A percentile compares a stretch with the other conserved stretches of the same genome.
Evolutionary conservation across 2,888 invertebrate species (phyloP).

Genomic region (Pecten maximus): DNA sequence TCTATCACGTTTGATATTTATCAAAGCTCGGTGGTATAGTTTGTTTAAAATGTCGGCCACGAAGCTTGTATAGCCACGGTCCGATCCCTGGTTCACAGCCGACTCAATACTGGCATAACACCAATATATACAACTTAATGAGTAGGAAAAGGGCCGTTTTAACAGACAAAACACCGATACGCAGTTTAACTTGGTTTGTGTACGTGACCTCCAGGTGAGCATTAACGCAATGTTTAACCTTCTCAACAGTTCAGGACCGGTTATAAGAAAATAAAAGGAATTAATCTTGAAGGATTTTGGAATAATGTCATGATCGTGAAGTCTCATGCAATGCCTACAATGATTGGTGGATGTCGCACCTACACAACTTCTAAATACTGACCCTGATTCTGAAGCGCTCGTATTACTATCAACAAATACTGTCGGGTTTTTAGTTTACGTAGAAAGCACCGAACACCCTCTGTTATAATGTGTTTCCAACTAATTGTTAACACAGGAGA

Average conservation of each 20-base stretch:
- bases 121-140: background rate
- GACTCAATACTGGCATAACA: background rate
- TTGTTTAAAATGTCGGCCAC: background rate
- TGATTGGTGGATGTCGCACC: background rate
- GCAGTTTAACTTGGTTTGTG: background rate
- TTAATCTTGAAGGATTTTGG: background rate
- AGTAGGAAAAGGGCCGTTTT: background rate
- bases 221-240: background rate
- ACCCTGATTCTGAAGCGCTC: background rate
- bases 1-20: background rate
- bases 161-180: background rate
- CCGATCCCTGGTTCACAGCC: background rate
- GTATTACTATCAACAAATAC: constrained; percentile 15
- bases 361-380: background rate
- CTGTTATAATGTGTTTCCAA: background rate
- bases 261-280: background rate
- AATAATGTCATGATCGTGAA: background rate
- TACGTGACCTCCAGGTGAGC: background rate
- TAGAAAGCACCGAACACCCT: background rate
- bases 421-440: background rate
- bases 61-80: background rate
- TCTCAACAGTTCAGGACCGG: background rate
- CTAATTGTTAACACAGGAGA: constrained; percentile 6
- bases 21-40: background rate
- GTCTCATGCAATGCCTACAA: background rate